phyloP scores from a whole-genome alignment of 2,888 invertebrate genomes.

The Noctuana brunneofusca region DNA sequence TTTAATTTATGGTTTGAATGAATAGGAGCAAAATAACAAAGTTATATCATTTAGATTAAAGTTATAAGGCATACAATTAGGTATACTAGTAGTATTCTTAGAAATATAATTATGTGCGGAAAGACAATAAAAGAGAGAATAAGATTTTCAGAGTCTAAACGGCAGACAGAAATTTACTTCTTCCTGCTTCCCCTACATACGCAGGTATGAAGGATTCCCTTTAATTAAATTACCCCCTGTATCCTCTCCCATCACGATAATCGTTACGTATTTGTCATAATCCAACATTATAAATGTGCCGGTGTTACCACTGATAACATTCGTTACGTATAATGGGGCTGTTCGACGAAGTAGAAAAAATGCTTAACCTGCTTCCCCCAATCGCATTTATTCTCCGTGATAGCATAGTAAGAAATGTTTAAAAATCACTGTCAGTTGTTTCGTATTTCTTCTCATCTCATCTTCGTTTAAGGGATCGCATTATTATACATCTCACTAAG shows the following conservation, averaged over 20 bases:
- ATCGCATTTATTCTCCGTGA: slow-evolving; percentile 66
- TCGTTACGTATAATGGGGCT: slow-evolving; percentile 60
- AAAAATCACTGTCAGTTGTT: slow-evolving; percentile 45
- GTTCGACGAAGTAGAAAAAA: slow-evolving; percentile 67
- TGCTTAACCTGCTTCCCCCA: slow-evolving; percentile 68
- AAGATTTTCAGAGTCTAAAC: slow-evolving; percentile 11
- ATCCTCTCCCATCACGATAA: slow-evolving; percentile 56
- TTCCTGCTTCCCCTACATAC: slow-evolving; percentile 33
- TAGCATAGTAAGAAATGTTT: slow-evolving; percentile 64
- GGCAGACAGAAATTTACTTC: slow-evolving; percentile 48
- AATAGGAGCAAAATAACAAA: too few species aligned
- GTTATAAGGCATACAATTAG: too few species aligned
- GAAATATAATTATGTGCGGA: background rate
- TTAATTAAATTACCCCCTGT: slow-evolving; percentile 64
- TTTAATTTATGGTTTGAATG: too few species aligned
- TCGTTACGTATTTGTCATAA: slow-evolving; percentile 51
- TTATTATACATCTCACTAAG: slow-evolving; percentile 19
- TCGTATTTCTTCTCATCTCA: slow-evolving; percentile 43
- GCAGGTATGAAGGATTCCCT: slow-evolving; percentile 50
- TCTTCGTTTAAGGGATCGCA: slow-evolving; percentile 32
- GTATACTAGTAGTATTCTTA: background rate
- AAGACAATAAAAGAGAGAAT: slow-evolving; percentile 23
- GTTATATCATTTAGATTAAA: too few species aligned
- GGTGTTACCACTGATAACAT: slow-evolving; percentile 50
- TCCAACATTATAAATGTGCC: slow-evolving; percentile 57